Percentiles rank a stretch among this genome's conserved stretches.
Evolutionary conservation across 1,140 invertebrate genomes (phyloP).

Genomic region (Aphis gossypii): DNA sequence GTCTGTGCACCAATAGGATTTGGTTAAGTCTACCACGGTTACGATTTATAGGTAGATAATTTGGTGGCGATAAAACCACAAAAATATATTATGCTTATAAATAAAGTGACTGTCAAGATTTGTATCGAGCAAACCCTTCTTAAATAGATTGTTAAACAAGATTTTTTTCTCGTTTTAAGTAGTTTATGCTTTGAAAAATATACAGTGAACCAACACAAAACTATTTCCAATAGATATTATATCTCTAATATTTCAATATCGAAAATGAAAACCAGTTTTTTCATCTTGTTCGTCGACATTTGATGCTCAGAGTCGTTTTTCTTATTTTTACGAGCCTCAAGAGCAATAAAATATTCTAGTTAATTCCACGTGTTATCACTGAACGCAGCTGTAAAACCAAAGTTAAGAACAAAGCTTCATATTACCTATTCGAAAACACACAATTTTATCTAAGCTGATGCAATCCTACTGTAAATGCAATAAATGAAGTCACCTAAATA

Average conservation of each 20-base stretch:
- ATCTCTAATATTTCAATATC: slow-evolving; percentile 14
- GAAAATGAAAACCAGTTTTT: slow-evolving; percentile 34
- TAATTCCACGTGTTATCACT: slow-evolving; percentile 11
- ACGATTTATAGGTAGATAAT: slow-evolving; percentile 42
- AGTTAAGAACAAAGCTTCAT: background rate
- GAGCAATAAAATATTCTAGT: slow-evolving; percentile 28
- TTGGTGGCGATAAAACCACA: slow-evolving; percentile 27
- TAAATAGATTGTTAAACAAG: slow-evolving; percentile 33
- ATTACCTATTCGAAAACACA: background rate
- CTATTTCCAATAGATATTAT: slow-evolving; percentile 22
- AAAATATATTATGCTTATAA: slow-evolving; percentile 39
- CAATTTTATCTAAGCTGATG: slow-evolving; percentile 22
- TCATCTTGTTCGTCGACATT: background rate
- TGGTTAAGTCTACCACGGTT: background rate
- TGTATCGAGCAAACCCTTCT: slow-evolving; percentile 27
- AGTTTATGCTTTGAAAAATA: background rate
- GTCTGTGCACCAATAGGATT: background rate
- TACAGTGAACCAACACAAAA: background rate
- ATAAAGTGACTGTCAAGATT: slow-evolving; percentile 42
- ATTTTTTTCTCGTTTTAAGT: slow-evolving; percentile 7
- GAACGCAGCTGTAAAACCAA: background rate
- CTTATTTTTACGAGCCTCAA: background rate
- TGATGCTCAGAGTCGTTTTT: background rate
- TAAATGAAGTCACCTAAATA: slow-evolving; percentile 30
- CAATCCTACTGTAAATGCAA: background rate